A percentile compares a stretch with the other conserved stretches of the same genome.
Evolutionary conservation across 2,888 invertebrate species (phyloP).

Genomic region (Stenchaetothrips biformis): DNA sequence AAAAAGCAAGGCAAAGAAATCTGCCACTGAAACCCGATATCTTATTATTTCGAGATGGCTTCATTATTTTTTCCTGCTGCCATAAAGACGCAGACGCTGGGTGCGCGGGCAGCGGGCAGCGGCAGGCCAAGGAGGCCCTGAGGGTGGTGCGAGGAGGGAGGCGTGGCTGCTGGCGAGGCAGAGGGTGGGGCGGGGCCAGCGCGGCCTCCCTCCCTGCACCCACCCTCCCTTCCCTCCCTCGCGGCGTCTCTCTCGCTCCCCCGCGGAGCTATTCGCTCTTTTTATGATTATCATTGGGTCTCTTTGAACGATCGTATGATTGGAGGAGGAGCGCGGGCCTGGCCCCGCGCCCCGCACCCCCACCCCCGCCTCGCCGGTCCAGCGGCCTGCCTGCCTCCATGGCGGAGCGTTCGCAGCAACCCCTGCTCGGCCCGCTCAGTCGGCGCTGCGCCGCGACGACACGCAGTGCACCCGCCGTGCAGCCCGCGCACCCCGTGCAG

Average conservation of each 20-base stretch:
- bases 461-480: too few relatives aligned
- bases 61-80: constrained; percentile 9
- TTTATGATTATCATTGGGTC: constrained; percentile 37
- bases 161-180: not conserved
- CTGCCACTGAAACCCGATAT: constrained; percentile 23
- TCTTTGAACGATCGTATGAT: constrained; percentile 23
- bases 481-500: too few relatives aligned
- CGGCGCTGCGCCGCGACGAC: not conserved
- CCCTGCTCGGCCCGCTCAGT: not conserved
- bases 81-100: not conserved
- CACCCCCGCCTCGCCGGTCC: not conserved
- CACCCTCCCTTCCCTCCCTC: not conserved
- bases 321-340: constrained; percentile 6
- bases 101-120: constrained; percentile 30
- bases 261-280: constrained; percentile 17
- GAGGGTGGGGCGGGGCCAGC: constrained; percentile 32
- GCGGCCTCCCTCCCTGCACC: not conserved
- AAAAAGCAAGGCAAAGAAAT: not conserved
- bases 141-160: not conserved
- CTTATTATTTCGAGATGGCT: constrained; percentile 25
- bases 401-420: not conserved
- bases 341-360: not conserved
- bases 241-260: not conserved
- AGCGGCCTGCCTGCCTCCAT: not conserved
- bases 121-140: constrained; percentile 28